Conservation (phyloP, 2,888 invertebrate species). For the Eristalis pertinax region DNA sequence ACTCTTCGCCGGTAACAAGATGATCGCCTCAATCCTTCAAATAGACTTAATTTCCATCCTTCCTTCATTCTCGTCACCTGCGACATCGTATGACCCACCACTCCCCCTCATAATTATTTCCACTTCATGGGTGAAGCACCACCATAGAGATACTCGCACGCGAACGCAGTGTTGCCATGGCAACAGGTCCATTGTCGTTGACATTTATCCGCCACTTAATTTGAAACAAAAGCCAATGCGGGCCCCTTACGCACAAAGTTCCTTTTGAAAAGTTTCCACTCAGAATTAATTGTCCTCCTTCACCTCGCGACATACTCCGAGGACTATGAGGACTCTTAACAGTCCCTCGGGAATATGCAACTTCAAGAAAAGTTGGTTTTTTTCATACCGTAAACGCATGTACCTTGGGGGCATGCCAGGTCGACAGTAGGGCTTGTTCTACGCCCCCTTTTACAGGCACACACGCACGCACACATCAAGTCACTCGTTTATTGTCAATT, state of each 20-base stretch:
- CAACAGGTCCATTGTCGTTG: slow-evolving; percentile 7
- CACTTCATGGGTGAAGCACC: background rate
- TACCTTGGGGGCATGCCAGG: slow-evolving; percentile 63
- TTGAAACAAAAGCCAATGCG: slow-evolving; percentile 49
- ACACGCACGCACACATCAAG: background rate
- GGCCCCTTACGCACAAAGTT: slow-evolving; percentile 52
- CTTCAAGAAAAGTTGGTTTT: slow-evolving; percentile 33
- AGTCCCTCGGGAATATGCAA: slow-evolving; percentile 49
- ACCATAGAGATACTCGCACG: background rate
- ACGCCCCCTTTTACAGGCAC: background rate
- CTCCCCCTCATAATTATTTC: background rate
- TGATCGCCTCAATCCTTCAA: background rate
- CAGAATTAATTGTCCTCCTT: slow-evolving; percentile 54
- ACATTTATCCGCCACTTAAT: slow-evolving; percentile 52
- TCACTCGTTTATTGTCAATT: slow-evolving; percentile 47
- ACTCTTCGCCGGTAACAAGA: background rate
- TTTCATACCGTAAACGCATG: slow-evolving; percentile 12
- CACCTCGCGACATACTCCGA: slow-evolving; percentile 32
- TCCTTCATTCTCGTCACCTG: background rate
- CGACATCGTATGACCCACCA: background rate
- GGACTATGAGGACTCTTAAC: slow-evolving; percentile 56
- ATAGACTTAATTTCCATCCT: background rate
- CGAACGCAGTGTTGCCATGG: background rate
- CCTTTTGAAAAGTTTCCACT: slow-evolving; percentile 42
- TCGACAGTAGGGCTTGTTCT: slow-evolving; percentile 4